phyloP scores from a whole-genome alignment of 64 coral and sea anemone species.

The Acropora tenuis region DNA sequence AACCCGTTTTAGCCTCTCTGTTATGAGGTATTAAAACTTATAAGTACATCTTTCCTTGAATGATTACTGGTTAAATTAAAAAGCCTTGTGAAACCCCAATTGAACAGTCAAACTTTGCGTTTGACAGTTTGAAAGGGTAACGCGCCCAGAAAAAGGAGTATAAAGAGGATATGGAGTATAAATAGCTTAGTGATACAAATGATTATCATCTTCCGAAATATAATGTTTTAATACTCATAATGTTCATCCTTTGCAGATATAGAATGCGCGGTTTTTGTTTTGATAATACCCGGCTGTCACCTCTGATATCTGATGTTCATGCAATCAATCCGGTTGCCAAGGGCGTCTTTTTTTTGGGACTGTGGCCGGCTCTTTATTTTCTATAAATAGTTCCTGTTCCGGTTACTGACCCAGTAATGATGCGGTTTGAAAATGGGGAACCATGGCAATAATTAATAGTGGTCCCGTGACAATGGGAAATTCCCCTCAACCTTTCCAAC shows the following conservation, averaged over 20 bases:
- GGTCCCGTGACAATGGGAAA: too few relatives aligned
- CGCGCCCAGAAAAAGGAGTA: not conserved
- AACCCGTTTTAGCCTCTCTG: too few relatives aligned
- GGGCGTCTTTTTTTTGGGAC: not conserved
- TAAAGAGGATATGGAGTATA: not conserved
- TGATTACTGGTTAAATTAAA: not conserved
- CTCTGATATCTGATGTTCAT: not conserved
- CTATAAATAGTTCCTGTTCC: too few relatives aligned
- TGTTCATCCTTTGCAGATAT: not conserved
- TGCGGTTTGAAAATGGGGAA: not conserved
- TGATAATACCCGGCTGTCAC: not conserved
- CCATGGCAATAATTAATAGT: too few relatives aligned
- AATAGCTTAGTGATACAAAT: conserved; percentile 14
- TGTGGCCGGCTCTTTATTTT: too few relatives aligned
- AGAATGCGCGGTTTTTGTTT: not conserved
- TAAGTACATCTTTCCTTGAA: too few relatives aligned
- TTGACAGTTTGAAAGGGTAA: not conserved
- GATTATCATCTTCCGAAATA: not conserved
- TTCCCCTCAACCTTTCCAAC: too few relatives aligned
- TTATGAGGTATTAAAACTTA: too few relatives aligned
- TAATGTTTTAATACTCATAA: not conserved
- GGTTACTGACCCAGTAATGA: too few relatives aligned
- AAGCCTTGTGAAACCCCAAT: not conserved
- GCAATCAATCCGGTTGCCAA: not conserved
- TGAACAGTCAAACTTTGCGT: not conserved